These are phyloP conservation scores for Cynocephalus volans DNA, from an alignment of 2,113 vertebrate genomes.

Conservation along the genomic window DNA sequence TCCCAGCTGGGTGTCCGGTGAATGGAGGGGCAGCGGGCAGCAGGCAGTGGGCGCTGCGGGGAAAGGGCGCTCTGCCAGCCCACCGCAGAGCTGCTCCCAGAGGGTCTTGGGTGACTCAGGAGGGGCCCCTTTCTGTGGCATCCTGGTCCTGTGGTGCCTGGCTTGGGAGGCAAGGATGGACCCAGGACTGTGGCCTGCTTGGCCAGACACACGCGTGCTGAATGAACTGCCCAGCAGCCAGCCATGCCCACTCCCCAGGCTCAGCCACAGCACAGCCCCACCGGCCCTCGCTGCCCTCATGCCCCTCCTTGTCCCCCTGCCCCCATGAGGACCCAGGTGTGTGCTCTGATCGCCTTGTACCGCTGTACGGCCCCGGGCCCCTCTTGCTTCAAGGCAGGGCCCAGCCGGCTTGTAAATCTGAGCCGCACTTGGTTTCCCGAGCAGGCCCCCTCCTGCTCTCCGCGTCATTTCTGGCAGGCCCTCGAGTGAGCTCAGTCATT, in stretches of 20 bases:
- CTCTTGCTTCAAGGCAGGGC: not conserved
- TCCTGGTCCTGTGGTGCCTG: not conserved
- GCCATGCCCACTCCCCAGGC: not conserved
- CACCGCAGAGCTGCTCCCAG: not conserved
- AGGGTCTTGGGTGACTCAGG: not conserved
- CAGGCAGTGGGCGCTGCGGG: no score
- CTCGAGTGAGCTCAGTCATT: constrained; percentile 90
- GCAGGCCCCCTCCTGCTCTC: constrained; percentile 86
- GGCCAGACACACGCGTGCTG: not conserved
- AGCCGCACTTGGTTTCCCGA: constrained; percentile 85
- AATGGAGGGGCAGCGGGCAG: not conserved
- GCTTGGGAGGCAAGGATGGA: not conserved
- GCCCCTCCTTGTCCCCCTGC: not conserved
- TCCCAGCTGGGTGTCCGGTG: no score
- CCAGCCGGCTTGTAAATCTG: constrained; percentile 82
- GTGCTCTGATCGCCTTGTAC: not conserved
- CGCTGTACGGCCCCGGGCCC: not conserved
- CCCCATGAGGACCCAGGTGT: not conserved
- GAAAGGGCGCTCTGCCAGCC: accelerated
- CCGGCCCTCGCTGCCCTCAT: no score
- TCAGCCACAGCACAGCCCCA: not conserved
- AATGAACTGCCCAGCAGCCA: not conserved
- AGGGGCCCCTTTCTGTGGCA: not conserved
- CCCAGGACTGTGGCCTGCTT: not conserved
- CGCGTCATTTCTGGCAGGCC: constrained; percentile 88